Conservation (phyloP, 2,797 vertebrate genomes). For the Tenualosa ilisha region DNA sequence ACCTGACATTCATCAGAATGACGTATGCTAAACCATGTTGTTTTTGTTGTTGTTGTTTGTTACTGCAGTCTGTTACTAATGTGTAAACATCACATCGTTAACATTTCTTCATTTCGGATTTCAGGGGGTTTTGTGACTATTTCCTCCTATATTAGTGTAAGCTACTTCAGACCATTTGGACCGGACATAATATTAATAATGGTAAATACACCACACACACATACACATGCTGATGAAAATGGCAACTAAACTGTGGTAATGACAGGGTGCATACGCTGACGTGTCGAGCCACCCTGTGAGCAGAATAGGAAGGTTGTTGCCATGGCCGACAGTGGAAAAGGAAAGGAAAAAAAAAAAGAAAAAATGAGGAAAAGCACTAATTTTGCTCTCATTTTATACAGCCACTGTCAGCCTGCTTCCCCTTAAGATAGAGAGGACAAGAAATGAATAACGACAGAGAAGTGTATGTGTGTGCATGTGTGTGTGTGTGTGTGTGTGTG, state of each 20-base stretch:
- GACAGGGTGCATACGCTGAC: conserved; percentile 21
- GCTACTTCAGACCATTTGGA: not conserved
- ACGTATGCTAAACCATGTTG: not conserved
- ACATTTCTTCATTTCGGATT: not conserved
- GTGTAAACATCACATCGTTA: not conserved
- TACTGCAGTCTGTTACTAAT: not conserved
- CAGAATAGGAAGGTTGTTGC: conserved; percentile 36
- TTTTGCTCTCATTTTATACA: conserved; percentile 41
- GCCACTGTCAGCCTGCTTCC: conserved; percentile 26
- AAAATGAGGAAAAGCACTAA: conserved; percentile 31
- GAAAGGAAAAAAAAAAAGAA: not conserved
- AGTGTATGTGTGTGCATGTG: conserved; percentile 12
- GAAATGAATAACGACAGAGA: conserved; percentile 23
- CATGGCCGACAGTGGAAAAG: conserved; percentile 34
- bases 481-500: conserved; percentile 2
- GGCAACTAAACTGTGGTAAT: not conserved
- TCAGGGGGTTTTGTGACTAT: not conserved
- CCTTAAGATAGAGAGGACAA: not conserved
- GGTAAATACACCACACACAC: not conserved
- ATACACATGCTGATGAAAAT: conserved; percentile 23
- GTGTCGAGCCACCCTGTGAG: not conserved
- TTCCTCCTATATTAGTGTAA: not conserved
- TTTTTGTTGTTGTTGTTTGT: not conserved
- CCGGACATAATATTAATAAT: not conserved
- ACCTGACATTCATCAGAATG: not conserved